Evolutionary conservation across 2,113 vertebrate genomes (phyloP).

Genomic region (Scomber japonicus): DNA sequence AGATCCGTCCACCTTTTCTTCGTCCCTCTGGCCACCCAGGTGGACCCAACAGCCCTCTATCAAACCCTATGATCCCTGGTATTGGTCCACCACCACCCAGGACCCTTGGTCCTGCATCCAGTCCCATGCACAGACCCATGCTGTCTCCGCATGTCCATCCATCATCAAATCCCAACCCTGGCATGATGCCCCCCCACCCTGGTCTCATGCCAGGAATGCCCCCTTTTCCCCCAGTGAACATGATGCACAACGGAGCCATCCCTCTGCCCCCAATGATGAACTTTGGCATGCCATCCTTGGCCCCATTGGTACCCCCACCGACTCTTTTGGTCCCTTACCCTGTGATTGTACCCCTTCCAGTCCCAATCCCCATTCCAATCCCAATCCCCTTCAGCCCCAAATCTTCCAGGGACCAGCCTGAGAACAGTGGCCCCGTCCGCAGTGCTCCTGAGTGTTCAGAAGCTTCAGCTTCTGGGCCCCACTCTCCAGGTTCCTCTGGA

Average conservation of each 20-base stretch:
- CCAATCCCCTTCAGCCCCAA: slow-evolving; percentile 94
- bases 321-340: slow-evolving; percentile 98
- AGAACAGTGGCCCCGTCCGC: slow-evolving; percentile 88
- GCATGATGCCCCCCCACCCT: slow-evolving; percentile 91
- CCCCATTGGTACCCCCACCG: slow-evolving; percentile 96
- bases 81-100: slow-evolving; percentile 91
- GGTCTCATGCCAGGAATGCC: slow-evolving; percentile 92
- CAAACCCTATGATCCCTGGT: slow-evolving; percentile 95
- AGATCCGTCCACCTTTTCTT: slow-evolving; percentile 94
- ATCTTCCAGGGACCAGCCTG: slow-evolving; percentile 89
- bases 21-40: slow-evolving; percentile 89
- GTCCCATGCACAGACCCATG: slow-evolving; percentile 96
- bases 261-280: slow-evolving; percentile 96
- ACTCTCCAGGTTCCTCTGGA: slow-evolving; percentile 82
- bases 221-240: slow-evolving; percentile 94
- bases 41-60: slow-evolving; percentile 94
- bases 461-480: slow-evolving; percentile 85
- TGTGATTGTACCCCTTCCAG: slow-evolving; percentile 96
- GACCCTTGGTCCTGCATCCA: slow-evolving; percentile 91
- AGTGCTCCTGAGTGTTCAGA: slow-evolving; percentile 88
- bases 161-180: slow-evolving; percentile 90
- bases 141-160: slow-evolving; percentile 94
- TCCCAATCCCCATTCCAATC: slow-evolving; percentile 97
- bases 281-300: slow-evolving; percentile 95
- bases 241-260: slow-evolving; percentile 96